Evolutionary conservation across 2,113 vertebrate species (phyloP), one percentile per base, ranked within the genome.

Genomic region (Lamprologus ornatipinnis): DNA sequence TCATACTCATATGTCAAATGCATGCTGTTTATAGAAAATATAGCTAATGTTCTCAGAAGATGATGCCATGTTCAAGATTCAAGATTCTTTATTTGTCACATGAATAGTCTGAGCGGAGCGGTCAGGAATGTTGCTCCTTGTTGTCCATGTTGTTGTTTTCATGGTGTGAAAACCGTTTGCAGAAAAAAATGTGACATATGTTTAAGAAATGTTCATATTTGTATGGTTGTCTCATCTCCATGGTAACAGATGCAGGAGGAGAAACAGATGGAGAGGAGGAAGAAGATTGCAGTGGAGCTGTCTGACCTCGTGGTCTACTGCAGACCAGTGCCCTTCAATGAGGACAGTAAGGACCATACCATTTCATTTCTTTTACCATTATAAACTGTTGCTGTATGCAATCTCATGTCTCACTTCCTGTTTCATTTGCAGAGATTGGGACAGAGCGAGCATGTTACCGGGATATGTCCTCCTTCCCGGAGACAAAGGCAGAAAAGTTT

Each of bases 381-480:
- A 6, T 28, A 4, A 53, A 15, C 11, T 68, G 3, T 47, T 26
- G 7, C 4, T 5, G 14, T n/a, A 1, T 9, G 9, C 26, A 4
- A 7, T 33, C 33, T 3, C 12, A 9, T 4, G 13, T 63, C 28
- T 83, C 3, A 21, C 42, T 80, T 35, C 19, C 23, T 51, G 3
- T 58, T 8, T 15, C 5, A 7, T 23, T 23, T 70, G 15, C 89
- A 97, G 96, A 97, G 89, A 97, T 97, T 5, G 95, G 96, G 26
- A 96, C 96, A 1, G 96, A 97, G 83, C 88, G 95, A 17, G 92
- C 96, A 2, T 97, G 95, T 57, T 96, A 95, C 90, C 86, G 95
- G 53, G 96, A 97, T 92, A 97, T 97, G 96, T 97, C 96, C 2
- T 97, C 96, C 6, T 97, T 97, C 93, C 96, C 96, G 0, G 96